Evolutionary conservation across 2,797 vertebrate species (phyloP).

Genomic region (Basileuterus tristriatus): DNA sequence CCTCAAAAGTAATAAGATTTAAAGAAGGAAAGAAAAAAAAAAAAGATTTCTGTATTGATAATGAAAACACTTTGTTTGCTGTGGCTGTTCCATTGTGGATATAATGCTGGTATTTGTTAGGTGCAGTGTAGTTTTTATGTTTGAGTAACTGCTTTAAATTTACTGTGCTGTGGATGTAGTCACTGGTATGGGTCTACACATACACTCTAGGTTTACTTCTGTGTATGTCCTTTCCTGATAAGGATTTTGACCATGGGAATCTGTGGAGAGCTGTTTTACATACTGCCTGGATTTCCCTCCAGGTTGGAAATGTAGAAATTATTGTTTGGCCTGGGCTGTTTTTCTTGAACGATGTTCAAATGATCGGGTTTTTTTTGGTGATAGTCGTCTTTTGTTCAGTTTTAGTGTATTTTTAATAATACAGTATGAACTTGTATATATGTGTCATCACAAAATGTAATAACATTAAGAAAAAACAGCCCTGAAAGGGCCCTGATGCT

Average conservation of each 20-base stretch:
- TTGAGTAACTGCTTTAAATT: not conserved
- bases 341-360: not conserved
- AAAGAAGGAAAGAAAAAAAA: not conserved
- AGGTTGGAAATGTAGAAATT: not conserved
- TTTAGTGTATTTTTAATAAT: not conserved
- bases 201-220: not conserved
- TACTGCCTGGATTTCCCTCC: not conserved
- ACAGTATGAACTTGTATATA: not conserved
- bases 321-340: not conserved
- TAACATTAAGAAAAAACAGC: accelerated
- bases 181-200: not conserved
- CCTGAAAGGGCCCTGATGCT: not conserved
- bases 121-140: not conserved
- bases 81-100: not conserved
- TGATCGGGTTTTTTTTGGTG: not conserved
- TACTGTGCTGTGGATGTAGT: not conserved
- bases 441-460: not conserved
- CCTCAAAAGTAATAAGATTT: not conserved
- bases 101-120: not conserved
- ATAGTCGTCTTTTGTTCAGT: not conserved
- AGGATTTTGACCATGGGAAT: not conserved
- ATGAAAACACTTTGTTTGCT: not conserved
- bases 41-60: not conserved
- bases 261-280: not conserved
- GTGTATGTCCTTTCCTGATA: not conserved